Conservation (phyloP, 1,140 invertebrate species). For the Pinna nobilis region DNA sequence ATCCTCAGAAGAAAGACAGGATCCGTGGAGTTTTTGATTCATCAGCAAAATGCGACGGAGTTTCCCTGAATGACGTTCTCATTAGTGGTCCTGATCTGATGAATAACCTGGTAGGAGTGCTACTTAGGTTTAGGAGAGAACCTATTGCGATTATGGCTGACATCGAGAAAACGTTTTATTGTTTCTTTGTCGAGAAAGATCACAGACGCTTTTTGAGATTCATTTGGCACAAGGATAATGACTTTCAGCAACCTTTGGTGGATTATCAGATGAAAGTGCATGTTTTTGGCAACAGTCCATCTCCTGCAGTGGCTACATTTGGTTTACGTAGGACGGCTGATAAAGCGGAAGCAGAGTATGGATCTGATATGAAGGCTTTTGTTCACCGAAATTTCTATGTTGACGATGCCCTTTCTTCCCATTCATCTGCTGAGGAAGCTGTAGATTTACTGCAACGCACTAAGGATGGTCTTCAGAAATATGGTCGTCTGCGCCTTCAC, state of each 20-base stretch:
- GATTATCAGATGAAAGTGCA: conserved; percentile 51
- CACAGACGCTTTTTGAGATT: conserved; percentile 42
- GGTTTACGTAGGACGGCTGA: conserved; percentile 32
- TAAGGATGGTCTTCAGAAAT: not conserved
- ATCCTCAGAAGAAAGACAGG: conserved; percentile 38
- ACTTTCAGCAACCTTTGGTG: conserved; percentile 15
- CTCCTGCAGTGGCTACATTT: conserved; percentile 40
- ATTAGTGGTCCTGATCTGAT: conserved; percentile 68
- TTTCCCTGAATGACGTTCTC: conserved; percentile 55
- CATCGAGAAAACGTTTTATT: conserved; percentile 41
- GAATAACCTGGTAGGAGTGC: conserved; percentile 44
- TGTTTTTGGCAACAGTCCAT: conserved; percentile 43
- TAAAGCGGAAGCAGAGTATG: conserved; percentile 15
- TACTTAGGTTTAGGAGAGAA: conserved; percentile 45
- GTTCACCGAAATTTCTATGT: conserved; percentile 32
- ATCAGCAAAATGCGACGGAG: conserved; percentile 33
- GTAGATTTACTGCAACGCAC: conserved; percentile 14
- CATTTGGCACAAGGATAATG: conserved; percentile 27
- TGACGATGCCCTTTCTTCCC: conserved; percentile 20
- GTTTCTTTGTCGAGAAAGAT: conserved; percentile 23
- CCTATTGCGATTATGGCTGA: conserved; percentile 38
- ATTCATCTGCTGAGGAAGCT: conserved; percentile 4
- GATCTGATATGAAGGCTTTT: not conserved
- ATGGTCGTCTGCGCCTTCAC: conserved; percentile 21
- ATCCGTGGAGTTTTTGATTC: conserved; percentile 47